phyloP scores from a whole-genome alignment of 2,888 invertebrate genomes.

The Caenorhabditis sp. region DNA sequence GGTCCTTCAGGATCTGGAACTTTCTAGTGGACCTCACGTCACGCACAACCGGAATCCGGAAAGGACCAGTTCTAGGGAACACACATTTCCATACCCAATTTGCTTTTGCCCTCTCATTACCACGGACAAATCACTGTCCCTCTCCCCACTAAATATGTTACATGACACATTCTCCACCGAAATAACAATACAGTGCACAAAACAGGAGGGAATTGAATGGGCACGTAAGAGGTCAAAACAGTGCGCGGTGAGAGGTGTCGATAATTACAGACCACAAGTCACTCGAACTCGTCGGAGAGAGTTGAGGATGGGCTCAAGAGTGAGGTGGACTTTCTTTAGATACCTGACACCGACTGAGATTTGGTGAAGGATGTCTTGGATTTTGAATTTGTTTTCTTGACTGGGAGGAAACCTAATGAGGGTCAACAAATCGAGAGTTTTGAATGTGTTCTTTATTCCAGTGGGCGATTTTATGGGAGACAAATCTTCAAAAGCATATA shows the following conservation, averaged over 20 bases:
- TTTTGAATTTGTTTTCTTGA: too few species aligned
- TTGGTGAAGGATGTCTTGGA: neutral
- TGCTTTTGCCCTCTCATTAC: slow-evolving; percentile 3
- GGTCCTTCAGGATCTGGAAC: neutral
- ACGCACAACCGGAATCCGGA: neutral
- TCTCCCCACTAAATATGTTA: slow-evolving; percentile 25
- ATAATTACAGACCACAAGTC: slow-evolving; percentile 63
- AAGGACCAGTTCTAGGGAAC: too few species aligned
- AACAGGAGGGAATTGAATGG: slow-evolving; percentile 10
- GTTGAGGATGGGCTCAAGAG: slow-evolving; percentile 35
- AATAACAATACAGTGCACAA: slow-evolving; percentile 40
- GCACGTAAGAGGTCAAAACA: slow-evolving; percentile 42
- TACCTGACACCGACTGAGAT: slow-evolving; percentile 41
- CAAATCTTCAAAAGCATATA: too few species aligned
- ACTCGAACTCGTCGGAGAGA: slow-evolving; percentile 57
- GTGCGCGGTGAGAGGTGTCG: slow-evolving; percentile 29
- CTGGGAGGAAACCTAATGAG: too few species aligned
- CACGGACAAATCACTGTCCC: slow-evolving; percentile 7
- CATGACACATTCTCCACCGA: neutral
- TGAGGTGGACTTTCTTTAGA: slow-evolving; percentile 47
- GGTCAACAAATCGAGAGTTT: too few species aligned
- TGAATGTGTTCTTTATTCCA: too few species aligned
- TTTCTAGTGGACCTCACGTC: neutral
- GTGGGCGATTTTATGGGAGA: too few species aligned
- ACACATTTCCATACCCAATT: too few species aligned